Conservation (phyloP, 2,797 vertebrate species). For the Apodemus agrarius region DNA sequence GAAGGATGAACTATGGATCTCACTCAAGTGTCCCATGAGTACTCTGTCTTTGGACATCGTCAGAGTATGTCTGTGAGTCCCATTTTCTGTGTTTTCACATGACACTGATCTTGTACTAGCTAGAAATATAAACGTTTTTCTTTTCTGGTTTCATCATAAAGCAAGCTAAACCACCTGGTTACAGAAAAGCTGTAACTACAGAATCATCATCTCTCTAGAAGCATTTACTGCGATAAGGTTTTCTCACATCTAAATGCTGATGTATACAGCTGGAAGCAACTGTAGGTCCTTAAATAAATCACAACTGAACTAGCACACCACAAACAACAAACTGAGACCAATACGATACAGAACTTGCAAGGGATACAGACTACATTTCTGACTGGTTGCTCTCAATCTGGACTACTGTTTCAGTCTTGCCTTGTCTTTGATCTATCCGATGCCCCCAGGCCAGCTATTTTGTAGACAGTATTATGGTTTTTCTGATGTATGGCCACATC, state of each 20-base stretch:
- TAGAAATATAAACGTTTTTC: constrained; percentile 24
- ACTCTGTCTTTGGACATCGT: not conserved
- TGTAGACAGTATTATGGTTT: not conserved
- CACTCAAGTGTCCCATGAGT: not conserved
- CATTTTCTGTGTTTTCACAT: constrained; percentile 46
- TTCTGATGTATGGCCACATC: not conserved
- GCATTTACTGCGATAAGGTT: not conserved
- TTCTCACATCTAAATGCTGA: not conserved
- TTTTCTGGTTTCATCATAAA: constrained; percentile 23
- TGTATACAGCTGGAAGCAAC: not conserved
- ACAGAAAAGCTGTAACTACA: not conserved
- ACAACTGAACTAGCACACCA: not conserved
- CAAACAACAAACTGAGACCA: not conserved
- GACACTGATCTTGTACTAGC: not conserved
- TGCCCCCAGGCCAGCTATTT: not conserved
- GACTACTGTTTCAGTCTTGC: too few relatives aligned
- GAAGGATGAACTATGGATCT: not conserved
- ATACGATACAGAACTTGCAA: not conserved
- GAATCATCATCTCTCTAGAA: not conserved
- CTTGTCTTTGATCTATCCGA: not conserved
- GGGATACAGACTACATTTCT: not conserved
- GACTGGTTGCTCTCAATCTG: not conserved
- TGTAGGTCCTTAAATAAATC: constrained; percentile 45
- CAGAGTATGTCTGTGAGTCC: not conserved
- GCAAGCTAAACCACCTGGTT: not conserved